A percentile compares a stretch with the other conserved stretches of the same genome.
These are phyloP conservation scores for Xenopus laevis DNA, from an alignment of 2,113 vertebrate genomes.

Conservation along the genomic window DNA sequence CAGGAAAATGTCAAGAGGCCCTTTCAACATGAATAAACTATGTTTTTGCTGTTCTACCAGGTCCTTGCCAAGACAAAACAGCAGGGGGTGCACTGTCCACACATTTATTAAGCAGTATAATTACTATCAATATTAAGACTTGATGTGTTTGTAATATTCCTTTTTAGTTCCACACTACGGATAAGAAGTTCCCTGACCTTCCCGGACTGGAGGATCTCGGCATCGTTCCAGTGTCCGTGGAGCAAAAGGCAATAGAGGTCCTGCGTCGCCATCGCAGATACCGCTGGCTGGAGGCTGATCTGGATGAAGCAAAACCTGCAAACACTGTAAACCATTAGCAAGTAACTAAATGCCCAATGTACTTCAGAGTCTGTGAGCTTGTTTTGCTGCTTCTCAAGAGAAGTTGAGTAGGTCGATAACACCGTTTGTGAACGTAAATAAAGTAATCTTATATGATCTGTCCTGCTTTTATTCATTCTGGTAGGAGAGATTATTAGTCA, in stretches of 20 bases:
- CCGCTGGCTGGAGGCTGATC: conserved; percentile 77
- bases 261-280: conserved; percentile 82
- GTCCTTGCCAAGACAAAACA: no score
- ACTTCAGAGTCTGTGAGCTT: not conserved
- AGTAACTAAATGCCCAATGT: not conserved
- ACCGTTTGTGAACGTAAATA: conserved; percentile 34
- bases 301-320: conserved; percentile 76
- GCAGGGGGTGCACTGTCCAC: no score
- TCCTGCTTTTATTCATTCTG: no score
- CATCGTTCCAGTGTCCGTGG: conserved; percentile 71
- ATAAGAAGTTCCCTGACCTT: conserved; percentile 78
- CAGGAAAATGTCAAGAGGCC: no score
- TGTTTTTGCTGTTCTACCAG: no score
- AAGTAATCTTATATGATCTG: conserved; percentile 3
- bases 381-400: not conserved
- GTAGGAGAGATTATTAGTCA: no score
- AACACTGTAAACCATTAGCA: conserved; percentile 73
- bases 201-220: conserved; percentile 89
- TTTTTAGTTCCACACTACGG: conserved; percentile 80
- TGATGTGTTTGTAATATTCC: not conserved
- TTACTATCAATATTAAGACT: not conserved
- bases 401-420: not conserved
- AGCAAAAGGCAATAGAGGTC: conserved; percentile 86
- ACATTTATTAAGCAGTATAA: not conserved
- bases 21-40: no score